These are phyloP conservation scores for Chrysocyon brachyurus DNA, from an alignment of 2,797 vertebrate genomes.

Conservation along the genomic window DNA sequence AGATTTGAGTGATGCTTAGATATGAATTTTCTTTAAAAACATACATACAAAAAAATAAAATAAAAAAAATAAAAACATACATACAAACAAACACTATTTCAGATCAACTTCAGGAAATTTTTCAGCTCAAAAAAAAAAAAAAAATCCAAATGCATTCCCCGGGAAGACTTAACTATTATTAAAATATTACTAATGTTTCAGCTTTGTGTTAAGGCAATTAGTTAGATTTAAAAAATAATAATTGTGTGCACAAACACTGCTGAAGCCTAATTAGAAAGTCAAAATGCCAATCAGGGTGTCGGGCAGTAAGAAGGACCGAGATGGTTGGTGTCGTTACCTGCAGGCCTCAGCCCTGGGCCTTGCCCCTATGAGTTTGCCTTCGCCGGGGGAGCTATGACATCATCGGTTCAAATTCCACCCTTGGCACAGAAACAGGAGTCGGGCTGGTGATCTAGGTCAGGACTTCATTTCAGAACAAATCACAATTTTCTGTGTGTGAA, in stretches of 20 bases:
- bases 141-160: constrained; percentile 17
- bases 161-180: not conserved
- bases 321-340: not conserved
- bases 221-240: constrained; percentile 1
- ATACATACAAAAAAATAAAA: not conserved
- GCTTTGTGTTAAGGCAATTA: constrained; percentile 2
- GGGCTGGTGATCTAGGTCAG: not conserved
- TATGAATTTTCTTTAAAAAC: constrained; percentile 8
- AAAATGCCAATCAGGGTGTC: not conserved
- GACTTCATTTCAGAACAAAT: constrained; percentile 53
- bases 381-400: not conserved
- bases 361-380: not conserved
- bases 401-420: not conserved
- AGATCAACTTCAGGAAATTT: constrained; percentile 43
- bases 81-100: not conserved
- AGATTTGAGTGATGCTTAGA: not conserved
- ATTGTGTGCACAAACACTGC: not conserved
- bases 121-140: constrained; percentile 49
- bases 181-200: not conserved
- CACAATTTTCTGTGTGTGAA: not conserved
- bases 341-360: not conserved
- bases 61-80: not conserved
- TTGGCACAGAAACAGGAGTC: not conserved
- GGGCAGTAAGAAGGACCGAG: not conserved
- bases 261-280: constrained; percentile 2